Conservation (phyloP, 2,797 vertebrate genomes). For the Hypotaenidia philippensis region DNA sequence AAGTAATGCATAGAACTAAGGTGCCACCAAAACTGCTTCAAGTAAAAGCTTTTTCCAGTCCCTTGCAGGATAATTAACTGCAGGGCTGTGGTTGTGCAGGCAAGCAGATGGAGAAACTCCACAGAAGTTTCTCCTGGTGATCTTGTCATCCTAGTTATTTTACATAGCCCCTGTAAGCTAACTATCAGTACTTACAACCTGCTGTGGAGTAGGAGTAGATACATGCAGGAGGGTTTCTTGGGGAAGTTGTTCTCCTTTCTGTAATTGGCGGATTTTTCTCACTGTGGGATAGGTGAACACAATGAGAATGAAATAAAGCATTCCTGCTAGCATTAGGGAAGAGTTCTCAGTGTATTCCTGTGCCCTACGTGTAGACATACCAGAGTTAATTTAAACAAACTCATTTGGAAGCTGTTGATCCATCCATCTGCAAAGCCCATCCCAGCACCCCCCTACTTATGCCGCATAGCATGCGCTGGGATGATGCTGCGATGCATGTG, state of each 20-base stretch:
- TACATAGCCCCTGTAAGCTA: neutral
- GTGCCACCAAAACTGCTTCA: neutral
- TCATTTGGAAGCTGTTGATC: neutral
- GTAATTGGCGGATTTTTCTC: neutral
- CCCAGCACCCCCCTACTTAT: neutral
- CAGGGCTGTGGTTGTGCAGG: neutral
- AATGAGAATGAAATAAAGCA: neutral
- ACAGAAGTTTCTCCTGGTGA: neutral
- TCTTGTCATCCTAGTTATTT: neutral
- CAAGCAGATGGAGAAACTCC: neutral
- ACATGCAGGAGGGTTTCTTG: neutral
- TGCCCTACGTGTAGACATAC: neutral
- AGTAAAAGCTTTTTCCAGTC: neutral
- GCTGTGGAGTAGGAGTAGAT: neutral
- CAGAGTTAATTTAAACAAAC: neutral
- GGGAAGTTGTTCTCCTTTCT: neutral
- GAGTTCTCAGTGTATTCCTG: neutral
- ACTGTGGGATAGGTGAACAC: neutral
- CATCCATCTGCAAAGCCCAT: neutral
- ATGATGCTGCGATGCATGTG: too few relatives aligned
- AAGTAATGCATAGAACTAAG: neutral
- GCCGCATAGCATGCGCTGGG: too few relatives aligned
- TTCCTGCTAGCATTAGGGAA: neutral
- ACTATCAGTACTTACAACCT: neutral
- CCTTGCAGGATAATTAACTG: neutral